A percentile compares a stretch with the other conserved stretches of the same genome.
These are phyloP conservation scores for Artibeus jamaicensis DNA, from an alignment of 2,797 vertebrate species.

Conservation along the genomic window DNA sequence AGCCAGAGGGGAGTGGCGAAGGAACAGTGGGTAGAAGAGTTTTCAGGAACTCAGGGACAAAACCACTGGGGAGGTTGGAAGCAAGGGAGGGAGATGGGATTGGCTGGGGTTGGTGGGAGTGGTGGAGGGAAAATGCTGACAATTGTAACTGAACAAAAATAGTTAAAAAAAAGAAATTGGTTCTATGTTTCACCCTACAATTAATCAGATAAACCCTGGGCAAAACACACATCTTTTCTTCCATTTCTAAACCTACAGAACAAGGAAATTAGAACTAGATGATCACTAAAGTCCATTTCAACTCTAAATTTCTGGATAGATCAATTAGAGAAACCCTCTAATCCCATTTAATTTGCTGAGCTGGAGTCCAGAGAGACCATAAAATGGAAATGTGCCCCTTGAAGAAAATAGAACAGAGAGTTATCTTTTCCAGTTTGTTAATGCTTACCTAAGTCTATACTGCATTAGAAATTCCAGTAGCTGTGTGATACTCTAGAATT, in stretches of 20 bases:
- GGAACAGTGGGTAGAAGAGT: no score
- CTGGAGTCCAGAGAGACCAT: background rate
- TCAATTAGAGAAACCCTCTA: background rate
- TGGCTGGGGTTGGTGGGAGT: no score
- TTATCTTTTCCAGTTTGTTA: background rate
- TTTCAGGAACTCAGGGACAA: no score
- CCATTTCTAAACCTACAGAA: slow-evolving; percentile 21
- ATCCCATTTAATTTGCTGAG: background rate
- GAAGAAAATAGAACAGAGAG: background rate
- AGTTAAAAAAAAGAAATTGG: background rate
- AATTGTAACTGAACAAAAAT: no score
- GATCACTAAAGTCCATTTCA: background rate
- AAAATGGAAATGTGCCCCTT: background rate
- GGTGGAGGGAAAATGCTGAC: no score
- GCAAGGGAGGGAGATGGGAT: no score
- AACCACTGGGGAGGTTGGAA: no score
- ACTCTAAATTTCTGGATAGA: background rate
- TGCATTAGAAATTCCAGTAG: background rate
- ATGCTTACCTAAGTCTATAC: background rate
- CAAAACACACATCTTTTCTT: background rate
- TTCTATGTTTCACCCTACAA: background rate
- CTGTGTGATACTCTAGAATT: background rate
- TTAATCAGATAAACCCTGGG: background rate
- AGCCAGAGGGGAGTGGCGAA: no score
- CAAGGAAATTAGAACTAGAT: background rate